These are phyloP conservation scores for Tychaedon coryphoeus DNA, from an alignment of 2,113 vertebrate species.

Conservation along the genomic window DNA sequence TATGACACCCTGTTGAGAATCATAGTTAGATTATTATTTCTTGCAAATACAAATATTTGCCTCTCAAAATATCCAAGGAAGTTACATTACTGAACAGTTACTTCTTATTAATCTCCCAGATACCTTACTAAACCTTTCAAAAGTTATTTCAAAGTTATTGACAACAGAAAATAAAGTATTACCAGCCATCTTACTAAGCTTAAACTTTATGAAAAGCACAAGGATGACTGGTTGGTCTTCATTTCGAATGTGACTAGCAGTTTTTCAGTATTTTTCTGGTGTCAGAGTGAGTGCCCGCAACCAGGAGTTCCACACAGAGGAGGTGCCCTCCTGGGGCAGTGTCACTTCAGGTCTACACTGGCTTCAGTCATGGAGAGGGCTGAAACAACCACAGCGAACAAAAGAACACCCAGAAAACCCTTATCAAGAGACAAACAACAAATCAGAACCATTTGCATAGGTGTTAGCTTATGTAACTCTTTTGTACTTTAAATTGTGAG, in stretches of 20 bases:
- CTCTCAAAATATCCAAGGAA: constrained; percentile 39
- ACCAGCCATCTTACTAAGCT: not conserved
- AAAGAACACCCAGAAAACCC: not conserved
- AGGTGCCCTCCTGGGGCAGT: not conserved
- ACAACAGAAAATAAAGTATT: not conserved
- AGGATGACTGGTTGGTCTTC: not conserved
- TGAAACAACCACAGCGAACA: not conserved
- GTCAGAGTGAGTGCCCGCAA: not conserved
- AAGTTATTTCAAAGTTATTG: constrained; percentile 30
- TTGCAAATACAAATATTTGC: constrained; percentile 68
- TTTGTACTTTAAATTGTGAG: not conserved
- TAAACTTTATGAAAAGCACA: not conserved
- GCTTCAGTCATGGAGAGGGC: not conserved
- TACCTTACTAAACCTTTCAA: constrained; percentile 32
- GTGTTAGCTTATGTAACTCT: not conserved
- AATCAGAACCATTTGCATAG: not conserved
- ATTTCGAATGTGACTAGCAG: not conserved
- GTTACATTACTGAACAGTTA: constrained; percentile 2
- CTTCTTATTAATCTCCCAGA: constrained; percentile 41
- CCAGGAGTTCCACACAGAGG: not conserved
- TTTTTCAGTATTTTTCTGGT: not conserved
- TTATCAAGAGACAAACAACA: not conserved
- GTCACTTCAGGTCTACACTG: not conserved
- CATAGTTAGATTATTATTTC: constrained; percentile 68
- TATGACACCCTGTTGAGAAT: constrained; percentile 71